phyloP scores from a whole-genome alignment of 2,113 vertebrate genomes.

The Callithrix jacchus region DNA sequence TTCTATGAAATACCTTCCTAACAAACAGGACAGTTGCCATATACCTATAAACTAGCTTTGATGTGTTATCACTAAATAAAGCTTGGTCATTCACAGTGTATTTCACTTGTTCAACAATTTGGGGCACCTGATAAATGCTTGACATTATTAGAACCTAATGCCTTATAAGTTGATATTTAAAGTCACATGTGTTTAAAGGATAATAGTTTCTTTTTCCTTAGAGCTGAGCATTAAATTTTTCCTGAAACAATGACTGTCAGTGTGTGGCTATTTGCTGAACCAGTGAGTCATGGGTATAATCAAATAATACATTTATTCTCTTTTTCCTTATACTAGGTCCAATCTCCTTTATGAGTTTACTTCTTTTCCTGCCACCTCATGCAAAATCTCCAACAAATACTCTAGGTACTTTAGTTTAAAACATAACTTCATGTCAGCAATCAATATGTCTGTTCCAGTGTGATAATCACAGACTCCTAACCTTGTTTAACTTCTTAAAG shows the following conservation, averaged over 20 bases:
- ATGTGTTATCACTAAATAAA: neutral
- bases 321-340: neutral
- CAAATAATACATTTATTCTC: neutral
- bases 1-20: neutral
- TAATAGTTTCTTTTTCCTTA: neutral
- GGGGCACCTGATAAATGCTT: neutral
- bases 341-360: neutral
- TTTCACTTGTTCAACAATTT: neutral
- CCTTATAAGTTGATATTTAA: neutral
- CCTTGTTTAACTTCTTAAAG: neutral
- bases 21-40: neutral
- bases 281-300: neutral
- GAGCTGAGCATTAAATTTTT: neutral
- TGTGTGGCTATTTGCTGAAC: neutral
- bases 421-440: neutral
- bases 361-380: neutral
- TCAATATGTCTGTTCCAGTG: neutral
- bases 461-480: neutral
- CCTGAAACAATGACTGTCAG: neutral
- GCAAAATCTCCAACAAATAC: slow-evolving; percentile 23
- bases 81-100: neutral
- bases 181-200: slow-evolving; percentile 9
- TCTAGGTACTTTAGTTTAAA: neutral
- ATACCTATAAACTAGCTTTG: slow-evolving; percentile 14
- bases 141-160: neutral